These are phyloP conservation scores for Drosophila sp. DNA, from an alignment of 1,140 invertebrate genomes.

Conservation along the genomic window DNA sequence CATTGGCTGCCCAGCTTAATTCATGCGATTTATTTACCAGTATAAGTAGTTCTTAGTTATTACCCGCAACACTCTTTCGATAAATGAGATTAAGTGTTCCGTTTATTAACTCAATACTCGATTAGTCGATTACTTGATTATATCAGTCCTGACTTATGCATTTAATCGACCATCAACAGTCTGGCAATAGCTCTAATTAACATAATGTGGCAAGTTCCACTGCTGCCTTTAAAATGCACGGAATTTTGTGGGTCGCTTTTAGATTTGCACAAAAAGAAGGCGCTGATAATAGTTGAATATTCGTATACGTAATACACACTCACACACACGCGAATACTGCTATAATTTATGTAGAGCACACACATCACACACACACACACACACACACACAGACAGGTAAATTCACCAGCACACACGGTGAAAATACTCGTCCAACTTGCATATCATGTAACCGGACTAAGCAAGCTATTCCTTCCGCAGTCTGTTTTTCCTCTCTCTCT, in stretches of 20 bases:
- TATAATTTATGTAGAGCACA: slow-evolving; percentile 32
- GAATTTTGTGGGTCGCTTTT: slow-evolving; percentile 5
- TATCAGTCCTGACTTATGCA: not conserved
- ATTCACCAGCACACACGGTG: slow-evolving; percentile 4
- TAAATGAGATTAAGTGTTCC: not conserved
- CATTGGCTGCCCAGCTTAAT: no score
- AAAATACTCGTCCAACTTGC: slow-evolving; percentile 13
- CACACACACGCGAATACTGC: slow-evolving; percentile 4
- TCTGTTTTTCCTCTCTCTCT: not conserved
- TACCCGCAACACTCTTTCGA: not conserved
- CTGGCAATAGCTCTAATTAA: slow-evolving; percentile 24
- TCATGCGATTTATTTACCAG: not conserved
- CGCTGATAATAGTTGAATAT: slow-evolving; percentile 29
- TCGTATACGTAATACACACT: no score
- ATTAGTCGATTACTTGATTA: slow-evolving; percentile 10
- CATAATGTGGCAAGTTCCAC: slow-evolving; percentile 6
- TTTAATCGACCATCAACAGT: slow-evolving; percentile 15
- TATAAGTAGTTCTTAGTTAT: no score
- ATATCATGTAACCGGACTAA: slow-evolving; percentile 46
- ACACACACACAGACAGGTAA: not conserved
- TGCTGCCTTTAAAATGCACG: slow-evolving; percentile 3
- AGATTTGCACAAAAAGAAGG: slow-evolving; percentile 6
- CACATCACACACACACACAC: slow-evolving; percentile 1
- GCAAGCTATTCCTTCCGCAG: slow-evolving; percentile 38
- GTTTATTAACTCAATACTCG: not conserved